Evolutionary conservation across 2,888 invertebrate species (phyloP).

Genomic region (Serripes groenlandicus): DNA sequence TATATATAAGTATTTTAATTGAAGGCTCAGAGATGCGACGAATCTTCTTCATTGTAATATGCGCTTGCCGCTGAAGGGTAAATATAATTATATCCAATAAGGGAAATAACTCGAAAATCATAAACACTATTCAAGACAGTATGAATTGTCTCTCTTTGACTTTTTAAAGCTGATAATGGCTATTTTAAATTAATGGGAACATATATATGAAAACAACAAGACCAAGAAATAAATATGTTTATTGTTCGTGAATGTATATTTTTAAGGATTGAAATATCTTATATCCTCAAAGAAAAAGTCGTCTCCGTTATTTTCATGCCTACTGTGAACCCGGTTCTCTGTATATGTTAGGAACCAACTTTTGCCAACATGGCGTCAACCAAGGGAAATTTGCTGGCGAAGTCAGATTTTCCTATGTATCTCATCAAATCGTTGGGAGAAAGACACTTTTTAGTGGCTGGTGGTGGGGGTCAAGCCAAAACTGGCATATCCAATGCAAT

Average conservation of each 20-base stretch:
- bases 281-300: not conserved
- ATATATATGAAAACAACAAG: too few relatives aligned
- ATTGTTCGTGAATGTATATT: not conserved
- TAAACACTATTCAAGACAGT: too few relatives aligned
- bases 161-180: too few relatives aligned
- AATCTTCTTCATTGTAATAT: too few relatives aligned
- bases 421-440: slow-evolving; percentile 95
- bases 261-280: not conserved
- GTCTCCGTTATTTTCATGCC: not conserved
- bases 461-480: slow-evolving; percentile 98
- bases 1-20: too few relatives aligned
- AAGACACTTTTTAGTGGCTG: slow-evolving; percentile 97
- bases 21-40: too few relatives aligned
- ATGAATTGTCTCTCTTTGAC: too few relatives aligned
- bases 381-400: slow-evolving; percentile 77
- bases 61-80: too few relatives aligned
- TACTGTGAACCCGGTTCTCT: not conserved
- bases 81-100: too few relatives aligned
- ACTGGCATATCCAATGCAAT: slow-evolving; percentile 99
- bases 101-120: too few relatives aligned
- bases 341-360: not conserved
- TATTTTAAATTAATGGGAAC: too few relatives aligned
- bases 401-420: slow-evolving; percentile 92
- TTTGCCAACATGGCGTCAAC: slow-evolving; percentile 79
- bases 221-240: not conserved